phyloP scores from a whole-genome alignment of 1,140 invertebrate genomes.

The Rhagoletis zephyria region DNA sequence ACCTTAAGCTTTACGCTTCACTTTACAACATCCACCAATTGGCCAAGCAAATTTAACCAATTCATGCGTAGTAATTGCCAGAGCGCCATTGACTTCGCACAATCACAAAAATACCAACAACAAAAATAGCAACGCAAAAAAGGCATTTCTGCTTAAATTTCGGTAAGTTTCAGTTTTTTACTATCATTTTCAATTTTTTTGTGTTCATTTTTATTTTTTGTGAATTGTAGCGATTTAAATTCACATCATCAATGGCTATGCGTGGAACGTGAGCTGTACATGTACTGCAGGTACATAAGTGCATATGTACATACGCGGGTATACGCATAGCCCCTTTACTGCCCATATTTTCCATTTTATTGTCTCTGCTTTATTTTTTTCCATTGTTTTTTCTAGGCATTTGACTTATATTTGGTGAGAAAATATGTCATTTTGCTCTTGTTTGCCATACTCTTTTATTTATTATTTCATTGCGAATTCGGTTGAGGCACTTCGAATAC shows the following conservation, averaged over 20 bases:
- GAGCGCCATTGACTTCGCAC: slow-evolving; percentile 19
- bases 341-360: slow-evolving; percentile 6
- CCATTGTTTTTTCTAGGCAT: neutral
- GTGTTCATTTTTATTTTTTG: neutral
- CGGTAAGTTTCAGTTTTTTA: neutral
- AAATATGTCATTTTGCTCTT: neutral
- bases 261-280: neutral
- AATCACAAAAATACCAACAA: neutral
- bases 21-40: slow-evolving; percentile 41
- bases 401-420: neutral
- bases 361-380: neutral
- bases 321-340: neutral
- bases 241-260: neutral
- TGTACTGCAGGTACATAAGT: neutral
- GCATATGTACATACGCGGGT: neutral
- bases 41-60: slow-evolving; percentile 35
- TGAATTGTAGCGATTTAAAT: slow-evolving; percentile 28
- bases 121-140: neutral
- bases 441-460: neutral
- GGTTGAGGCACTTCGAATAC: neutral
- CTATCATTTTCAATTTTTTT: neutral
- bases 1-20: slow-evolving; percentile 31
- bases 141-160: neutral
- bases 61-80: slow-evolving; percentile 50
- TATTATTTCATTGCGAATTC: neutral